Base-by-base conservation (phyloP, 2,113 vertebrate genomes). In the Sakesphorus luctuosus region DNA sequence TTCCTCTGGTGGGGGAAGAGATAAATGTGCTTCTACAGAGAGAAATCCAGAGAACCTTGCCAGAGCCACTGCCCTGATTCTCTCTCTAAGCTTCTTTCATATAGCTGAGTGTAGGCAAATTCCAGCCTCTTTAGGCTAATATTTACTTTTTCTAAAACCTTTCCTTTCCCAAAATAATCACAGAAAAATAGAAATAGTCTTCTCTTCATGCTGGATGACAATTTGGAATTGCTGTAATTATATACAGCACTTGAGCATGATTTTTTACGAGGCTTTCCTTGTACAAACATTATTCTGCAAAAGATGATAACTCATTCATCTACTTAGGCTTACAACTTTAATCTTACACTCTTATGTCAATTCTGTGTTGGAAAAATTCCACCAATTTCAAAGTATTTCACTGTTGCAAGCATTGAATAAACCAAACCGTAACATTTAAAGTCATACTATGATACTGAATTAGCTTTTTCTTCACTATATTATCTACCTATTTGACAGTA, bases 201-300 rank as follows among this genome's bases (percentile, higher is more conserved):
- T 61, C 79, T 71, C 36, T 91, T 77, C 81, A 79, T 78, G 80
- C 56, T 84, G 58, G 63, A 87, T 76, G 74, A 81, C 53, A 89
- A 53, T 82, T 75, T 87, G 36, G 87, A 87, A 94, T 67, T 81
- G 15, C 35, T 89, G 31, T 56, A 93, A 84, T 91, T 89, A 87
- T 38, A 89, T 46, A 56, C 19, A 92, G 35, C 6, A 75, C 31
- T 84, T 84, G 46, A 81, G 38, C 8, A 17, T 6, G 20, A 44
- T 75, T 94, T 92, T 93, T 94, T 89, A 87, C 36, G 72, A 72
- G 87, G 63, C 66, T 94, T 96, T 97, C 52, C 50, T 88, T 68
- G 92, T 46, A 89, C 11, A 92, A 89, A 95, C 24, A 80, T 79
- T 90, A 95, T 87, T 94, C 59, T 96, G 86, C 72, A 73, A 36